Conservation (phyloP, 2,888 invertebrate genomes). For the Ethmia dodecea region DNA sequence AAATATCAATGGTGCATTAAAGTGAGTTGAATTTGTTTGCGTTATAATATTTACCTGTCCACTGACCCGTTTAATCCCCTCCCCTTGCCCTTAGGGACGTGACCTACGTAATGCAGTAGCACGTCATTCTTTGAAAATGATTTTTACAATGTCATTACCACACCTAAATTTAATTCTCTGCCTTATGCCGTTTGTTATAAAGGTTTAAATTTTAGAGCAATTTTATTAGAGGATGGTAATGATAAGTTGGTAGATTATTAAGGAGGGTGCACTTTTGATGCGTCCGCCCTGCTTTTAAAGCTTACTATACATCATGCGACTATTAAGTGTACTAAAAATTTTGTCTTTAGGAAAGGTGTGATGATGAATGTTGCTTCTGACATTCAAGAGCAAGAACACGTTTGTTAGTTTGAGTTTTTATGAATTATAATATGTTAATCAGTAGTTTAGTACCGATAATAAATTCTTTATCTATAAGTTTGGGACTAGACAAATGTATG, state of each 20-base stretch:
- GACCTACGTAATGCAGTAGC: conserved; percentile 52
- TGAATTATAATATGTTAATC: too few species aligned
- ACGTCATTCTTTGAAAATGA: conserved; percentile 66
- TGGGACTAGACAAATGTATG: too few species aligned
- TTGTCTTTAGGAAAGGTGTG: too few species aligned
- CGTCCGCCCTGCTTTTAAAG: conserved; percentile 30
- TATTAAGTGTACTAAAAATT: too few species aligned
- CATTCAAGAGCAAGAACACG: too few species aligned
- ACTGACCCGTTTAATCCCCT: conserved; percentile 61
- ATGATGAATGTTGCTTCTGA: too few species aligned
- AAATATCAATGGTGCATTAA: conserved; percentile 70
- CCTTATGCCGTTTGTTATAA: too few species aligned
- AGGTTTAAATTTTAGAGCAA: background rate
- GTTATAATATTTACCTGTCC: conserved; percentile 71
- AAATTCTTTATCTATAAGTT: too few species aligned
- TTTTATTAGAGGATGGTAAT: background rate
- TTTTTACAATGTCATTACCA: conserved; percentile 36
- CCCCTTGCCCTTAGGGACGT: conserved; percentile 31
- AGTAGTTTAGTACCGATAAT: too few species aligned
- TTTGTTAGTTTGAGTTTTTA: too few species aligned
- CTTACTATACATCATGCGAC: too few species aligned
- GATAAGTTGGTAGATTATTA: background rate
- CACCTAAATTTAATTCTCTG: too few species aligned
- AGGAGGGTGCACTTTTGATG: conserved; percentile 43
- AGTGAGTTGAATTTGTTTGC: conserved; percentile 69